Base-by-base conservation (phyloP, 1,140 invertebrate genomes). In the Bombus superbus region DNA sequence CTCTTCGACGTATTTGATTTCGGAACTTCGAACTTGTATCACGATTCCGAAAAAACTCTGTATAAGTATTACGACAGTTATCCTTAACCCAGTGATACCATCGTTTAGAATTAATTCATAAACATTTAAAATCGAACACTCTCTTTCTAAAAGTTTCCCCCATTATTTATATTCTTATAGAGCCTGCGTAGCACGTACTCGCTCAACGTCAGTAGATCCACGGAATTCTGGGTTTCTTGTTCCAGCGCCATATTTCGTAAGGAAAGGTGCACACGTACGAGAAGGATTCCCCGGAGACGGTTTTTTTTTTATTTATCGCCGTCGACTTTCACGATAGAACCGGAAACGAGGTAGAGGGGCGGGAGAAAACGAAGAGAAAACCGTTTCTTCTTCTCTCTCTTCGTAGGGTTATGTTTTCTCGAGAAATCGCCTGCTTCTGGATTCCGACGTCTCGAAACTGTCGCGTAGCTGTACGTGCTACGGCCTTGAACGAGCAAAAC, bases 241-340 rank as follows among this genome's bases (percentile, higher is more conserved):
- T 68, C 76, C 32, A 32, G 62, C 25, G 32, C 32, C 38, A 69
- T 85, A 80, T 80, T 79, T 53, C 71, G 44, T 59, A 35, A 75
- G 79, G 40, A 75, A 81, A 81, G 84, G 79, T 68, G 84, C 40
- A 35, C 84, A 81, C 84, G 79, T 85, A 85, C 71, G 38, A 28
- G 77, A 80, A 80, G 76, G 77, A 85, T 85, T 85, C 84, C 71
- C 71, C 22, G 2, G 84, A 59, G 84, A 69, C n/a, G 79, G 28
- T 85, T 85, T 85, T 85, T 71, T 85, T 85, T 85, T 85, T 85
- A 85, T 85, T 85, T 85, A 85, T 85, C 84, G 71, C 72, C 84
- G 42, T 81, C 83, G 77, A 85, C 28, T 80, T 62, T 40, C 40
- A 47, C 66, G 76, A 40, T 44, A 53, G 47, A 47, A 77, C 44